Percentiles rank a stretch among this genome's conserved stretches.
phyloP scores from a whole-genome alignment of 2,113 vertebrate species.

The Beaufortia kweichowensis region DNA sequence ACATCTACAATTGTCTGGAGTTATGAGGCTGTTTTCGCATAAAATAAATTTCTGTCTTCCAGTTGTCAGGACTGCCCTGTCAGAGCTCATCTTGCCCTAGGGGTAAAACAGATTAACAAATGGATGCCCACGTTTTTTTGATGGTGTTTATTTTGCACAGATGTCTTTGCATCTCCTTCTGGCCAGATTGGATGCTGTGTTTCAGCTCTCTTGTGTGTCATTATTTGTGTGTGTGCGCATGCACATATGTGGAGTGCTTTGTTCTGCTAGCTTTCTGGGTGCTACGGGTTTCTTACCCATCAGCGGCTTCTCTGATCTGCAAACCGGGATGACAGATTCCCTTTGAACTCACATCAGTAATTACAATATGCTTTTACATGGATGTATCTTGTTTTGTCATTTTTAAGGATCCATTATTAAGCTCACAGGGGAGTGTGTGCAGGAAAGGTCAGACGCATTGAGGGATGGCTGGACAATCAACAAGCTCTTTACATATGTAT shows the following conservation, averaged over 20 bases:
- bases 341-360: constrained; percentile 41
- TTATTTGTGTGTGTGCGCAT: constrained; percentile 11
- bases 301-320: constrained; percentile 34
- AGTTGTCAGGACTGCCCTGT: background rate
- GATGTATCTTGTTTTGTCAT: constrained; percentile 47
- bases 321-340: constrained; percentile 30
- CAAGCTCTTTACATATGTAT: constrained; percentile 1
- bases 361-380: constrained; percentile 43
- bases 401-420: constrained; percentile 31
- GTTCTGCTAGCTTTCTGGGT: background rate
- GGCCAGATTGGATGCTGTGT: constrained; percentile 13
- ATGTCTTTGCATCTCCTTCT: background rate
- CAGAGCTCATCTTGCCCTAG: background rate
- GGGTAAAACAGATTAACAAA: background rate
- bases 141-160: background rate
- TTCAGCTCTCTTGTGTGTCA: constrained; percentile 12
- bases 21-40: background rate
- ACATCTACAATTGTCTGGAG: background rate
- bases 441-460: constrained; percentile 39
- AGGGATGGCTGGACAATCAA: constrained; percentile 20
- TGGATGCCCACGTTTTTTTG: background rate
- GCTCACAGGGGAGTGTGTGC: constrained; percentile 4
- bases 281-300: constrained; percentile 23
- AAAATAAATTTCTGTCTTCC: background rate
- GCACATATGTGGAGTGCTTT: background rate